phyloP scores from a whole-genome alignment of 92 coral and sea anemone genomes.

The Porites cylindrica region DNA sequence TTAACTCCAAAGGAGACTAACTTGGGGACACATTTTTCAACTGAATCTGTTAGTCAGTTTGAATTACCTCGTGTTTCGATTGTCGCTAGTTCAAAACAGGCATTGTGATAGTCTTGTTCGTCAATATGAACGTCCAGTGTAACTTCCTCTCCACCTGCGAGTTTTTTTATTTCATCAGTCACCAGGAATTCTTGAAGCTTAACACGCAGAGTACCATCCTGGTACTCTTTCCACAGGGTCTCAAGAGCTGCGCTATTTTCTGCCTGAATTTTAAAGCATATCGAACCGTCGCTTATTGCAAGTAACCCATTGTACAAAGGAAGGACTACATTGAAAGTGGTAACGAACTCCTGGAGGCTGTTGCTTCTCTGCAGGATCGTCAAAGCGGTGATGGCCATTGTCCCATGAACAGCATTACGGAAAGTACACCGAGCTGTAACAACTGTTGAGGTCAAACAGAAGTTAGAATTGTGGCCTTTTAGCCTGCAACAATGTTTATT shows the following conservation, averaged over 20 bases:
- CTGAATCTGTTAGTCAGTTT: no score
- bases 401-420: no score
- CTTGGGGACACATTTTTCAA: no score
- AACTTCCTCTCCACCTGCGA: constrained; percentile 50
- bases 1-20: no score
- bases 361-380: background rate
- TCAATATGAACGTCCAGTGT: constrained; percentile 59
- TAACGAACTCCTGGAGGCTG: background rate
- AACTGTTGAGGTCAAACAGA: no score
- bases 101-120: constrained; percentile 59
- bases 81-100: constrained; percentile 52
- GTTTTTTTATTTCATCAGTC: constrained; percentile 62
- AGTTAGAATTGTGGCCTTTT: no score
- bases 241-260: background rate
- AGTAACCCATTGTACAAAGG: background rate
- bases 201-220: constrained; percentile 43
- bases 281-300: background rate
- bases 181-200: constrained; percentile 51
- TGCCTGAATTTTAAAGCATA: constrained; percentile 16
- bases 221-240: constrained; percentile 25
- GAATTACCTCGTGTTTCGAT: constrained; percentile 53
- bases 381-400: background rate
- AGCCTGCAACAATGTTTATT: no score
- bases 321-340: background rate
- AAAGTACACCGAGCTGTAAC: no score